Conservation (phyloP, 2,113 vertebrate species). For the Actenoides hombroni region DNA sequence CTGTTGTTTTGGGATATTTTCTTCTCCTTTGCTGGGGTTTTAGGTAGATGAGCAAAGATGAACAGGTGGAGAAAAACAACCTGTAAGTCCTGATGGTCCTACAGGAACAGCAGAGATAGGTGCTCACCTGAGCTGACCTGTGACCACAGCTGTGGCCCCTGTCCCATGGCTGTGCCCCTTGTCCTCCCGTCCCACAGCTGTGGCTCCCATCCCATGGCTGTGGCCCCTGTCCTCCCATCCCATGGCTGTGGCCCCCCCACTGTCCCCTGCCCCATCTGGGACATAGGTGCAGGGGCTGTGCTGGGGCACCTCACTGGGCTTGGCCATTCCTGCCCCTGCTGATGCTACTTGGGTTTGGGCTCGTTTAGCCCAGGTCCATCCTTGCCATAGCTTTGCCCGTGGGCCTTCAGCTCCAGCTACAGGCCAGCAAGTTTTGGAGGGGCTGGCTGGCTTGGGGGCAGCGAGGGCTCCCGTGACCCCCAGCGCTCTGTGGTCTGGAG, state of each 20-base stretch:
- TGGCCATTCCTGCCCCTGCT: accelerated
- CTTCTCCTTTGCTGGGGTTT: background rate
- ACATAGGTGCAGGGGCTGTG: accelerated
- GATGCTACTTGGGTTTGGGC: background rate
- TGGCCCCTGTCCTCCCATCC: background rate
- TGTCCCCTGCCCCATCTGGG: background rate
- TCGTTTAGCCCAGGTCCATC: accelerated
- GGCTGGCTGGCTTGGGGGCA: background rate
- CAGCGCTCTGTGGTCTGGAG: accelerated
- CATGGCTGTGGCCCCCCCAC: background rate
- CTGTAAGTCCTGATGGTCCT: background rate
- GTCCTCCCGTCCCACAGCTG: background rate
- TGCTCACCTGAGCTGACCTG: accelerated
- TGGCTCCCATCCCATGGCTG: background rate
- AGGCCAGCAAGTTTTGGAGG: background rate
- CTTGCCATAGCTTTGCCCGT: accelerated
- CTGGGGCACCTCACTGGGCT: background rate
- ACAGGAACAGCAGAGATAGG: background rate
- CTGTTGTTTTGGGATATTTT: background rate
- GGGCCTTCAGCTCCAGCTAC: accelerated
- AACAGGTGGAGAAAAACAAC: background rate
- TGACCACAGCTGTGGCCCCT: accelerated
- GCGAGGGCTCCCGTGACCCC: accelerated
- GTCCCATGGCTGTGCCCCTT: background rate
- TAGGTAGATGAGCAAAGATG: background rate